These are phyloP conservation scores for Otus sunia DNA, from an alignment of 2,113 vertebrate species.

Conservation along the genomic window DNA sequence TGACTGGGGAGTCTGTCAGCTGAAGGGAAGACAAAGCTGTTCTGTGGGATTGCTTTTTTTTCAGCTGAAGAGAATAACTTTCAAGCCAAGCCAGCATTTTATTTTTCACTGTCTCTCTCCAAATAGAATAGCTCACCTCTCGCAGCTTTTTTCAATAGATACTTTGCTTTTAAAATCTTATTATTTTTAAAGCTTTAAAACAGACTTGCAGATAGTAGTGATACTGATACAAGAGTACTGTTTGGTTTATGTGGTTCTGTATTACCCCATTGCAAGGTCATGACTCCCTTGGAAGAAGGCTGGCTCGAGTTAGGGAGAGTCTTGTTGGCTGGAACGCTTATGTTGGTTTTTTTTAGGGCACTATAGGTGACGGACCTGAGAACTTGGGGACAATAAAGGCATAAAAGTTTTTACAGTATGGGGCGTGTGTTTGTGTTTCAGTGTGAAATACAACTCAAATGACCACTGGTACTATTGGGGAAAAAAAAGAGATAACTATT, in stretches of 20 bases:
- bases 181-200: not conserved
- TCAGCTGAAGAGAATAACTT: not conserved
- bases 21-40: not conserved
- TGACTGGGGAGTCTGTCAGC: not conserved
- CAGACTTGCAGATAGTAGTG: not conserved
- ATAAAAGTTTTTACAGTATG: not conserved
- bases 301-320: not conserved
- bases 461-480: not conserved
- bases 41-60: not conserved
- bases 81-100: not conserved
- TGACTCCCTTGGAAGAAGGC: not conserved
- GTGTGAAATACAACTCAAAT: not conserved
- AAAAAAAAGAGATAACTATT: not conserved
- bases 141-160: not conserved
- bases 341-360: not conserved
- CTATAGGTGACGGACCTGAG: not conserved
- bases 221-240: not conserved
- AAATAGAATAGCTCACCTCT: not conserved
- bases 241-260: not conserved
- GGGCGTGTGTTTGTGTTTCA: not conserved
- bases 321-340: rapidly evolving
- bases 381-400: not conserved
- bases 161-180: not conserved
- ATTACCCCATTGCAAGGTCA: not conserved
- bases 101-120: not conserved